A percentile compares a stretch with the other conserved stretches of the same genome.
Evolutionary conservation across 2,888 invertebrate species (phyloP).

Genomic region (Seira sanloemensis): DNA sequence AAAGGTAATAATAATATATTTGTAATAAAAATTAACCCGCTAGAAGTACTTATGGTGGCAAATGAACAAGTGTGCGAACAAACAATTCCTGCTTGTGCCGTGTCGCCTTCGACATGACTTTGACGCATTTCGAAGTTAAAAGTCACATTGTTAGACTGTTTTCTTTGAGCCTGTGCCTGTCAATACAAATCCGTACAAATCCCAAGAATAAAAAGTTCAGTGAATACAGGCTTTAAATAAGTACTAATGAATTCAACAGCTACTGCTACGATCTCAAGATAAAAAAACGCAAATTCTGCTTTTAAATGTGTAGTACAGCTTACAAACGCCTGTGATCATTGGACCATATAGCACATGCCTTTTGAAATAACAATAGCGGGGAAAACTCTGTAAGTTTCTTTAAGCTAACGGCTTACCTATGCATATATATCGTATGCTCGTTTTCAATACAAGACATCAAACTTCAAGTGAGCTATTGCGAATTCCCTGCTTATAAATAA

Average conservation of each 20-base stretch:
- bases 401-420: conserved; percentile 30
- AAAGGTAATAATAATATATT: neutral
- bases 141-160: no score
- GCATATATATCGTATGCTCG: neutral
- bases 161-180: no score
- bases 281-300: conserved; percentile 12
- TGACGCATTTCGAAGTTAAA: no score
- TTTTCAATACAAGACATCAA: no score
- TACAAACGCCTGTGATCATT: conserved; percentile 49
- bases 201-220: neutral
- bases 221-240: neutral
- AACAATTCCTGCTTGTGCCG: no score
- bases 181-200: neutral
- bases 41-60: neutral
- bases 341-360: conserved; percentile 49
- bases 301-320: neutral
- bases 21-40: neutral
- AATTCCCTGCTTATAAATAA: neutral
- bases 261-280: conserved; percentile 6
- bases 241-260: conserved; percentile 20
- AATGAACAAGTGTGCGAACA: neutral
- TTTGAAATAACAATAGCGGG: conserved; percentile 41
- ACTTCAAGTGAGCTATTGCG: neutral
- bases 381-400: conserved; percentile 32
- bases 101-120: no score